Percentiles rank a stretch among this genome's conserved stretches.
phyloP scores from a whole-genome alignment of 2,888 invertebrate genomes.

The Lysandra coridon region DNA sequence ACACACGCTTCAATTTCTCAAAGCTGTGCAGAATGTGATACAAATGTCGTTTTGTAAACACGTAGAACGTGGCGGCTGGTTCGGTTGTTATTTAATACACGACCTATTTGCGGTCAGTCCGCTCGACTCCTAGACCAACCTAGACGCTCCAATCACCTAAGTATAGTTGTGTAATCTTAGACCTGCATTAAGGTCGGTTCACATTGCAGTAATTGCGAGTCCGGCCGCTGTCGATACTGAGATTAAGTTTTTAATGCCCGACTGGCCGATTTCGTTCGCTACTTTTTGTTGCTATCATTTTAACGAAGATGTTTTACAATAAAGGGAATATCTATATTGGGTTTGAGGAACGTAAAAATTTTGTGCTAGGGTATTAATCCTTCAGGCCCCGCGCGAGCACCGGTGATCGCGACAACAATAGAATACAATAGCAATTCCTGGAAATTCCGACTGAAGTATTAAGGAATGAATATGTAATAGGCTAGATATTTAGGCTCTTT shows the following conservation, averaged over 20 bases:
- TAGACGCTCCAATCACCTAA: slow-evolving; percentile 51
- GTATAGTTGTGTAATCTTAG: slow-evolving; percentile 45
- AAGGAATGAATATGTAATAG: too few species aligned
- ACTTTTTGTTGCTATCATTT: background rate
- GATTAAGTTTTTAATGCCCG: slow-evolving; percentile 28
- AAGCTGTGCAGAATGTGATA: slow-evolving; percentile 16
- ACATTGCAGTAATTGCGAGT: slow-evolving; percentile 35
- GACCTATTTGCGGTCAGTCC: slow-evolving; percentile 75
- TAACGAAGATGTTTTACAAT: background rate
- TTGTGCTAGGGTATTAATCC: too few species aligned
- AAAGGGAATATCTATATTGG: background rate
- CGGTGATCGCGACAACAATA: too few species aligned
- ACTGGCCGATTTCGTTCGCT: slow-evolving; percentile 18
- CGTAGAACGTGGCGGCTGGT: slow-evolving; percentile 70
- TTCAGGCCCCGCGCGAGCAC: too few species aligned
- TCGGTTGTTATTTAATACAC: slow-evolving; percentile 72
- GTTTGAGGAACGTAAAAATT: background rate
- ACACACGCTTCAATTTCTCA: slow-evolving; percentile 16
- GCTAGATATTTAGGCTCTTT: too few species aligned
- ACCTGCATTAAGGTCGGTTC: slow-evolving; percentile 47
- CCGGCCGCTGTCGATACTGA: slow-evolving; percentile 18
- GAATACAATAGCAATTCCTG: too few species aligned
- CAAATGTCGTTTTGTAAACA: slow-evolving; percentile 60
- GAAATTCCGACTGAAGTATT: too few species aligned
- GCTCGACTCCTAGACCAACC: slow-evolving; percentile 37